Evolutionary conservation across 2,113 vertebrate species (phyloP).

Genomic region (Lipotes vexillifer): DNA sequence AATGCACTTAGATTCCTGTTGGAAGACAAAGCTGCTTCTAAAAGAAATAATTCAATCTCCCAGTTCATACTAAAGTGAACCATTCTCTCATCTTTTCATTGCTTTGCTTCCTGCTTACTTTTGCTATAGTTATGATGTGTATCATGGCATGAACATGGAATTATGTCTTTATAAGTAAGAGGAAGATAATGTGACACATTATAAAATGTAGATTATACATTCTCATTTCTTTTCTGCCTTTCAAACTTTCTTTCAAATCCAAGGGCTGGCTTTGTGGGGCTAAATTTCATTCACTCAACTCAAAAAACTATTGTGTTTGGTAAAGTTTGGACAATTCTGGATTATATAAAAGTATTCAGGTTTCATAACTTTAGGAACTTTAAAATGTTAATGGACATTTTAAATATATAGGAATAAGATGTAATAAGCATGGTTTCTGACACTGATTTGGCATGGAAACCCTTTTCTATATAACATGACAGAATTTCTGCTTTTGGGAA

Average conservation of each 20-base stretch:
- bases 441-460: background rate
- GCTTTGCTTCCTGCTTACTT: conserved; percentile 7
- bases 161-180: conserved; percentile 4
- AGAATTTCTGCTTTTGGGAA: background rate
- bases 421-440: background rate
- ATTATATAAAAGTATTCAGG: background rate
- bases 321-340: background rate
- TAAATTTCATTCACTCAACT: conserved; percentile 5
- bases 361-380: background rate
- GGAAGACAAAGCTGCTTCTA: conserved; percentile 42
- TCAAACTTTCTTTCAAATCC: background rate
- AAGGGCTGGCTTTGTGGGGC: background rate
- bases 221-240: conserved; percentile 15
- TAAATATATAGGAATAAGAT: background rate
- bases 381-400: background rate
- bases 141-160: background rate
- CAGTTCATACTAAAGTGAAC: background rate
- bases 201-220: conserved; percentile 42
- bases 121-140: background rate
- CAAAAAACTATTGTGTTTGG: background rate
- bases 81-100: background rate
- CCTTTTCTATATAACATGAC: background rate
- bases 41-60: conserved; percentile 53
- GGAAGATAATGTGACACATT: background rate
- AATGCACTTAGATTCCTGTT: conserved; percentile 52